Evolutionary conservation across 2,797 vertebrate genomes (phyloP).

Genomic region (Yasuhikotakia modesta): DNA sequence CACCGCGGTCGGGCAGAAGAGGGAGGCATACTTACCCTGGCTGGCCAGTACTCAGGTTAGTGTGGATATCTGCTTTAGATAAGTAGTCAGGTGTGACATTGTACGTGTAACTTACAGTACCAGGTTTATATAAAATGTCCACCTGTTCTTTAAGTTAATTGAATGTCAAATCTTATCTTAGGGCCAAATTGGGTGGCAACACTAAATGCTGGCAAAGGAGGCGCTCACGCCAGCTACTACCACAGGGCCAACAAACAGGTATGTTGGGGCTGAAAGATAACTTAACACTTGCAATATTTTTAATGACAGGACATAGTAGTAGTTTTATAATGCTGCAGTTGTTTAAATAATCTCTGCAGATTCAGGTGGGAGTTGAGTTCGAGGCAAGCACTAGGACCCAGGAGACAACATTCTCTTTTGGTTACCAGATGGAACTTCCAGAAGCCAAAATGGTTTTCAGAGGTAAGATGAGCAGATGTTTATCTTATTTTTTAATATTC

Average conservation of each 20-base stretch:
- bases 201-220: conserved; percentile 90
- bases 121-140: neutral
- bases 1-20: conserved; percentile 91
- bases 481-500: neutral
- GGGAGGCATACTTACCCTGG: conserved; percentile 91
- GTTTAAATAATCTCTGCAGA: conserved; percentile 69
- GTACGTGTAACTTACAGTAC: neutral
- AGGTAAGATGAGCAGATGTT: conserved; percentile 71
- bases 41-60: conserved; percentile 91
- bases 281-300: neutral
- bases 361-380: conserved; percentile 95
- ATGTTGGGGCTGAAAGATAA: conserved; percentile 6
- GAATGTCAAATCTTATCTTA: conserved; percentile 57
- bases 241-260: conserved; percentile 93
- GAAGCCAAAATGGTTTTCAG: conserved; percentile 90
- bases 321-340: neutral
- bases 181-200: conserved; percentile 91
- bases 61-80: neutral
- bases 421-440: conserved; percentile 91
- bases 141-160: neutral
- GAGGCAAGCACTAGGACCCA: conserved; percentile 93
- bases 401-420: conserved; percentile 93
- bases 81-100: neutral
- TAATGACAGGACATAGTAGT: neutral
- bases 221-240: conserved; percentile 95